phyloP scores from a whole-genome alignment of 2,113 vertebrate species.

The Bolborhynchus lineola region DNA sequence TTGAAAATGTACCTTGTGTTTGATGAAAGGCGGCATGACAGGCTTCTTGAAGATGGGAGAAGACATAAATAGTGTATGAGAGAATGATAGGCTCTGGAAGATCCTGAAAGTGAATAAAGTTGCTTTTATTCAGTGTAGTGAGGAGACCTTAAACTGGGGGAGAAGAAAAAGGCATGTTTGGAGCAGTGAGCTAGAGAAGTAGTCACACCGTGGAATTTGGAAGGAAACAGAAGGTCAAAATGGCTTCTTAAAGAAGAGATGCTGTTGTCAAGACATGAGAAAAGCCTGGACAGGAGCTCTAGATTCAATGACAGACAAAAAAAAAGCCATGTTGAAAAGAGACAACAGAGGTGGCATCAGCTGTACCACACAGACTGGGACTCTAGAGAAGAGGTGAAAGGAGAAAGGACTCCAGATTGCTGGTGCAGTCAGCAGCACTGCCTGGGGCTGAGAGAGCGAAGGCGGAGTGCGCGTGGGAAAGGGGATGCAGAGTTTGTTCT shows the following conservation, averaged over 20 bases:
- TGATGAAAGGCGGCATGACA: background rate
- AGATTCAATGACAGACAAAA: background rate
- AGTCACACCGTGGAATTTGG: background rate
- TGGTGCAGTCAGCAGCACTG: background rate
- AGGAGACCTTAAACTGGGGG: background rate
- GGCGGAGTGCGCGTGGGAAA: rapidly evolving
- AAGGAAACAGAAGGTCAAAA: background rate
- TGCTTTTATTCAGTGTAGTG: constrained; percentile 26
- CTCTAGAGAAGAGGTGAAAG: background rate
- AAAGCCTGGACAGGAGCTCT: background rate
- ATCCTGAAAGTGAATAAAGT: constrained; percentile 24
- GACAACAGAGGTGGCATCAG: background rate
- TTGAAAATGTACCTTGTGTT: background rate
- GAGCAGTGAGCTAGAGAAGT: background rate
- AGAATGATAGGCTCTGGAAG: background rate
- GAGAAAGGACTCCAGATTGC: background rate
- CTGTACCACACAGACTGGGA: background rate
- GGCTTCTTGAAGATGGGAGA: background rate
- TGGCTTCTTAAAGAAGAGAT: background rate
- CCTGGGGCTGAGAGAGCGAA: background rate
- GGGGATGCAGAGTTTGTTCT: background rate
- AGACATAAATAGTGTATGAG: constrained; percentile 46
- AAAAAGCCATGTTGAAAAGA: background rate
- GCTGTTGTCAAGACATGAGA: background rate
- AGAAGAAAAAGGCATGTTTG: background rate